A percentile compares a stretch with the other conserved stretches of the same genome.
Evolutionary conservation across 30 jellyfish, hydroid and myxozoan species (phyloP).

Genomic region (Clytia hemisphaerica): DNA sequence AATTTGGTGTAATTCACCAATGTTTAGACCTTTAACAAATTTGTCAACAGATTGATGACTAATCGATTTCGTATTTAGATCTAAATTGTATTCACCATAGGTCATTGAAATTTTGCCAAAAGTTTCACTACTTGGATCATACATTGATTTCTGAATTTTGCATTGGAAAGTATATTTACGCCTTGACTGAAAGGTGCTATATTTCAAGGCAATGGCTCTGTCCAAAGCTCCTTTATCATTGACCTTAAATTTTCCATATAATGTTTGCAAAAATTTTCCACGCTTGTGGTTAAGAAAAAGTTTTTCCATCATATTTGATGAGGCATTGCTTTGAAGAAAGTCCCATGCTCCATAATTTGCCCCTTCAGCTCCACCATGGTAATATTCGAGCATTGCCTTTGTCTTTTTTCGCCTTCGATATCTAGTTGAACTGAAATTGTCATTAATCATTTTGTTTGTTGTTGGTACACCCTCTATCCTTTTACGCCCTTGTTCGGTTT

Average conservation of each 20-base stretch:
- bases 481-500: conserved; percentile 10
- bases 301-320: conserved; percentile 6
- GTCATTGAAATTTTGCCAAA: too few relatives aligned
- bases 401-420: conserved; percentile 18
- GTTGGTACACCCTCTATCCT: background rate
- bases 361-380: conserved; percentile 10
- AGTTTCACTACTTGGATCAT: too few relatives aligned
- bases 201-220: too few relatives aligned
- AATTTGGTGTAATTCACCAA: conserved; percentile 11
- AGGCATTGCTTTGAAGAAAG: background rate
- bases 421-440: background rate
- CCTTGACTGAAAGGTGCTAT: too few relatives aligned
- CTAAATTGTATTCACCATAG: too few relatives aligned
- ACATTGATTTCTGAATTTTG: too few relatives aligned
- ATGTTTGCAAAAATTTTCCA: conserved; percentile 1
- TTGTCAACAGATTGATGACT: conserved; percentile 5
- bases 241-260: background rate
- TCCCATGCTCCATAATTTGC: conserved; percentile 26
- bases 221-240: background rate
- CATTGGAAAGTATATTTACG: too few relatives aligned
- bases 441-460: conserved; percentile 7
- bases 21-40: conserved; percentile 1
- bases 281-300: background rate
- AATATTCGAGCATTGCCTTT: conserved; percentile 2
- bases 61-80: too few relatives aligned